Evolutionary conservation across 2,113 vertebrate genomes (phyloP).

Genomic region (Uropsilus gracilis): DNA sequence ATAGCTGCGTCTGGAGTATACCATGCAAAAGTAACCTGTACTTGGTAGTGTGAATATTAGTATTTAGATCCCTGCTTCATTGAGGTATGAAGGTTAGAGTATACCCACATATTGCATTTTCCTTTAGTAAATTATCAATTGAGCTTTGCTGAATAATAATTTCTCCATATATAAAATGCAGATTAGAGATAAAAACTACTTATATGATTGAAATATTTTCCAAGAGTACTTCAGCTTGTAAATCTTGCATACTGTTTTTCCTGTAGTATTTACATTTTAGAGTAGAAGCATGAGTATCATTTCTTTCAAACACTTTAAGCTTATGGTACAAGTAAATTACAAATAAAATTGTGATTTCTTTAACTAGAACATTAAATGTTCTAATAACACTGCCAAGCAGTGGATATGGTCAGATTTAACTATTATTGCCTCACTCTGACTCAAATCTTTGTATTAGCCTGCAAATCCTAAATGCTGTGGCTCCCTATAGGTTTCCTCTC

Average conservation of each 20-base stretch:
- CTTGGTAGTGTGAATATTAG: no score
- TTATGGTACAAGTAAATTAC: slow-evolving; percentile 68
- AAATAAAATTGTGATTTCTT: slow-evolving; percentile 72
- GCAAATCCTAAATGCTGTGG: background rate
- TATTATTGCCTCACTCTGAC: background rate
- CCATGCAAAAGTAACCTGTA: no score
- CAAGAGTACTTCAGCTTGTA: slow-evolving; percentile 58
- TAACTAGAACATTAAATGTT: slow-evolving; percentile 62
- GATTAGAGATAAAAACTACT: background rate
- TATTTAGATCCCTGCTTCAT: no score
- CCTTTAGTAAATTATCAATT: slow-evolving; percentile 46
- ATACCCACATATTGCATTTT: no score
- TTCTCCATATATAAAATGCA: slow-evolving; percentile 36
- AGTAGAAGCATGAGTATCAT: slow-evolving; percentile 51
- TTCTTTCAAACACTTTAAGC: slow-evolving; percentile 51
- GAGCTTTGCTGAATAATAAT: slow-evolving; percentile 36
- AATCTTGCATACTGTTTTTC: slow-evolving; percentile 61
- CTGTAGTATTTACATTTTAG: slow-evolving; percentile 42
- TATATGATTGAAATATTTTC: slow-evolving; percentile 67
- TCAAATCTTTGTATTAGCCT: background rate
- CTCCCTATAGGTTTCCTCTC: background rate
- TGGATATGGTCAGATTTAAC: background rate
- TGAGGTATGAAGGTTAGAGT: no score
- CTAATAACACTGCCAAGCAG: background rate
- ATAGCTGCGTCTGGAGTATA: no score